Evolutionary conservation across 2,797 vertebrate species (phyloP), one percentile per base, ranked within the genome.

Genomic region (Helostoma temminkii): DNA sequence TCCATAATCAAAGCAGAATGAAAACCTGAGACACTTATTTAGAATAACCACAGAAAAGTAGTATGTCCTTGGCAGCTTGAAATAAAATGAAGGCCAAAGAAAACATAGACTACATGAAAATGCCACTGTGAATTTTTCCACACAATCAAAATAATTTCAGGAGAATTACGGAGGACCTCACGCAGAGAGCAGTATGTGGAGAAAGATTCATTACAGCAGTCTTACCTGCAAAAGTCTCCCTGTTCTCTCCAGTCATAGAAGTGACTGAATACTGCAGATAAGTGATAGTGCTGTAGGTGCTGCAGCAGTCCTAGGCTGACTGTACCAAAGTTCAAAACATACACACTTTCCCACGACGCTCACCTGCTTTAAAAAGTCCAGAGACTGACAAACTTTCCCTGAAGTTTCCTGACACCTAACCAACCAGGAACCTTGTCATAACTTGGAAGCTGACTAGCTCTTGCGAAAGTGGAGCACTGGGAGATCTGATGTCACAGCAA

Each of bases 401-500:
- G 39, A 66, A 43, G 58, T 55, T 71, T 34, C 54, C 59, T 16
- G 47, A 80, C 75, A 82, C 74, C 26, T 61, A 59, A 63, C 41
- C 14, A 71, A 74, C 86, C 66, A 62, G 70, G 49, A 85, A 78
- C 57, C 42, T 67, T 75, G 83, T 89, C 81, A 88, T 74, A 43
- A 85, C 86, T 85, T 77, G 62, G 82, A 85, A 54, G 42, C 62
- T 82, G 74, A 77, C 53, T 85, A 76, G 74, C 47, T 75, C 74
- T 88, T 90, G 87, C 80, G 87, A 93, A 93, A 93, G 75, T 74
- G 69, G 88, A 85, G 86, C 52, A 8, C 46, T 65, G 63, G 60
- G 83, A 88, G 83, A 90, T 93, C 87, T 94, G 93, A 94, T 92
- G 92, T 93, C 92, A 92, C 63, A 73, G 80, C 72, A 49, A 66